phyloP scores from a whole-genome alignment of 2,888 invertebrate genomes.

The Aplocera efformata region DNA sequence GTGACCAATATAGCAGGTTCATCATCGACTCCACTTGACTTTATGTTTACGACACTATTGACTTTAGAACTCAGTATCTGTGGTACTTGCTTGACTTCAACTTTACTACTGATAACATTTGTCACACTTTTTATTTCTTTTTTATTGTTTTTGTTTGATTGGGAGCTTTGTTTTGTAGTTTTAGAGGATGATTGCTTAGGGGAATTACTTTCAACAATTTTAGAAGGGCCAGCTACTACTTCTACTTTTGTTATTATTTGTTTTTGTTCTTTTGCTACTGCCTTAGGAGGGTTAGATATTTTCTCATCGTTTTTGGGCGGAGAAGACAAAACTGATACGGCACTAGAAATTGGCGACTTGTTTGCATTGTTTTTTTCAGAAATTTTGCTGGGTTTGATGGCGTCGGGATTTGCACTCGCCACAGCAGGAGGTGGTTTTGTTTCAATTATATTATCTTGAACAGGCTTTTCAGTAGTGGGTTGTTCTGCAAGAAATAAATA shows the following conservation, averaged over 20 bases:
- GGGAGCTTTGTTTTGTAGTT: slow-evolving; percentile 44
- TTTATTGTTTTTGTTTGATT: slow-evolving; percentile 54
- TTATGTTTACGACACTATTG: slow-evolving; percentile 80
- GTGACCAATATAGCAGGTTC: slow-evolving; percentile 82
- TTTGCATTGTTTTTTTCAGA: slow-evolving; percentile 61
- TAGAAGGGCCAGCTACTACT: slow-evolving; percentile 77
- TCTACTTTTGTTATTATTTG: slow-evolving; percentile 77
- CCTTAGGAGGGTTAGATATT: slow-evolving; percentile 63
- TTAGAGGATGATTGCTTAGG: slow-evolving; percentile 51
- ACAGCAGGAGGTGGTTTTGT: slow-evolving; percentile 69
- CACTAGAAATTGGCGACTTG: slow-evolving; percentile 64
- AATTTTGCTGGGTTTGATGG: slow-evolving; percentile 71
- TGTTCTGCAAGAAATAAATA: slow-evolving; percentile 53
- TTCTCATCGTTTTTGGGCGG: slow-evolving; percentile 72
- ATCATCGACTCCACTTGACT: slow-evolving; percentile 64
- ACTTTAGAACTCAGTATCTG: slow-evolving; percentile 62
- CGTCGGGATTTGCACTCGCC: slow-evolving; percentile 61
- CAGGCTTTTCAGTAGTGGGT: slow-evolving; percentile 65
- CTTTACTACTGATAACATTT: slow-evolving; percentile 68
- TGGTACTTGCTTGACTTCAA: slow-evolving; percentile 71
- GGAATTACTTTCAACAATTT: slow-evolving; percentile 61
- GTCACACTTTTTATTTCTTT: slow-evolving; percentile 62
- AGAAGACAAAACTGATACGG: slow-evolving; percentile 61
- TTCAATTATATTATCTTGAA: slow-evolving; percentile 72
- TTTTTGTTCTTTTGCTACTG: slow-evolving; percentile 67